Evolutionary conservation across 2,888 invertebrate species (phyloP), one percentile per base, ranked within the genome.

Genomic region (Entomobrya multifasciata): DNA sequence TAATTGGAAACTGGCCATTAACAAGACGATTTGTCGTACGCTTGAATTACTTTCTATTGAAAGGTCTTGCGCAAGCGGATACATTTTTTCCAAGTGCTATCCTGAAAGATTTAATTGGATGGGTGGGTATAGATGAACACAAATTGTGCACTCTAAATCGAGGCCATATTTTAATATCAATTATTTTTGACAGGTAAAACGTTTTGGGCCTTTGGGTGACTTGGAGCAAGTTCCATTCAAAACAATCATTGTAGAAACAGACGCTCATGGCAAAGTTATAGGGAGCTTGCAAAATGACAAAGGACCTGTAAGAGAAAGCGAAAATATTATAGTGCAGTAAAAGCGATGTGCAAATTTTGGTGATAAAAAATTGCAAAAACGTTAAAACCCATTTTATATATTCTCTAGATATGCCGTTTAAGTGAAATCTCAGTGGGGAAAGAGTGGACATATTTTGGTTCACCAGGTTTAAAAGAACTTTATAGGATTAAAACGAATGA

Each of bases 181-280:
- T 25, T 62, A 90, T 87, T 89, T 89, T 88, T 93, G 93, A 87
- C 93, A 95, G 94, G 93, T 96, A 91, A 96, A 96, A 0, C 94
- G 95, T 92, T 95, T 95, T 91, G 93, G 94, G 90, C 93, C 93
- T 30, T 1, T 93, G 0, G 89, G 79, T 11, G 83, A 79, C 52
- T 17, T 92, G 1, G 90, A 92, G 0, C 70, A 94, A 0, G 11
- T 91, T 0, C 93, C 94, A 6, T 92, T 93, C 44, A 92, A 94
- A 79, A 92, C 94, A 2, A 95, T 95, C 0, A 92, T 96, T 57
- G 90, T 96, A 49, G 95, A 95, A 91, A 91, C 96, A 0, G 95
- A 96, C 91, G 95, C 94, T 93, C 94, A 94, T 90, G 97, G 97
- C 17, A 95, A 95, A 87, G 94, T 97, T 88, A 92, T 96, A 4